Base-by-base conservation (phyloP, 2,888 invertebrate species). In the Agrochola litura region DNA sequence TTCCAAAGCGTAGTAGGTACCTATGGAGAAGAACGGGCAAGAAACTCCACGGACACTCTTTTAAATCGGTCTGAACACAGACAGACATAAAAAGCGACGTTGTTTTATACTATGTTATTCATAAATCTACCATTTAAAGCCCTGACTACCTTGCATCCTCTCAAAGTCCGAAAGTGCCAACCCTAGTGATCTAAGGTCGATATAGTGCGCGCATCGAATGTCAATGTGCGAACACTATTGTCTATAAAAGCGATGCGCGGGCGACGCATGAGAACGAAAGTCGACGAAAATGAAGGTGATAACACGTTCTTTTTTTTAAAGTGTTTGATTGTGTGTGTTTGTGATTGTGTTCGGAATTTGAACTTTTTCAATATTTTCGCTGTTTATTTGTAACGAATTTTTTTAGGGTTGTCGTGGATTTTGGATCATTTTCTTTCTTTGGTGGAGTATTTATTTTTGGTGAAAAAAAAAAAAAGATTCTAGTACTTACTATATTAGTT, bases 201-300 rank as follows among this genome's bases (percentile, higher is more conserved):
- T 82, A 83, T 74, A 79, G 89, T 81, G 88, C 93, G 94, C 94
- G 93, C 70, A 75, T 68, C 86, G 96, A 93, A 96, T 96, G 85
- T 84, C 88, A 95, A 96, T 94, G 90, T 82, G 81, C 72, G 77
- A 84, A 88, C 77, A 75, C 89, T 91, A 94, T 94, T 95, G 96
- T 96, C 96, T 96, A 95, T 96, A 96, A 94, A 96, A 96, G 87
- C 92, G 85, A 84, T 91, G 92, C 87, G 90, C 89, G 19, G 65
- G 90, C 90, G 91, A 83, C 74, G 73, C 81, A 73, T 78, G 76
- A 87, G 30, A 94, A 91, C 95, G 95, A 95, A 95, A 95, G 93
- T 92, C 92, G 83, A 90, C 93, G 94, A 96, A 94, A 95, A 96
- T 96, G 96, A 96, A 96, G 96, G 96, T 96, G 96, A 95, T 94